phyloP scores from a whole-genome alignment of 2,797 vertebrate genomes.

The Mergus octosetaceus region DNA sequence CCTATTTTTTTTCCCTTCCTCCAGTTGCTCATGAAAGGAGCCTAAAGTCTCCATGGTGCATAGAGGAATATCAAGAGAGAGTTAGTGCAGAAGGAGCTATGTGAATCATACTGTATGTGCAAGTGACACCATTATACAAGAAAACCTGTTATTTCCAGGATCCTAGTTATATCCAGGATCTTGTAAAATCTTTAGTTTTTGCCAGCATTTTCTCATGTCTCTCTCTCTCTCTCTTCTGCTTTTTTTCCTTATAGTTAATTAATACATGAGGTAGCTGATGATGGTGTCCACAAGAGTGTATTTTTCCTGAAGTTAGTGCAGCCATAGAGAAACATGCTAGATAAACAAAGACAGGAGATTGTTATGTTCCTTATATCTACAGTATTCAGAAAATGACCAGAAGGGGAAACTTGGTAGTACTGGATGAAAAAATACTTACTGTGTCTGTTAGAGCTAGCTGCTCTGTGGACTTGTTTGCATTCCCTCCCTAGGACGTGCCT shows the following conservation, averaged over 20 bases:
- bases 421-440: background rate
- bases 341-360: background rate
- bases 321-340: background rate
- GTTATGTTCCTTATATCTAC: background rate
- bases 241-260: background rate
- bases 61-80: background rate
- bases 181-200: background rate
- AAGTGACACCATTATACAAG: background rate
- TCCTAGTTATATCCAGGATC: background rate
- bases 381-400: background rate
- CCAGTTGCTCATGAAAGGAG: background rate
- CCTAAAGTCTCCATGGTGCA: background rate
- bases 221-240: background rate
- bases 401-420: background rate
- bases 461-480: background rate
- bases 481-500: background rate
- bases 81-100: background rate
- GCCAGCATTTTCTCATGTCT: background rate
- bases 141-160: background rate
- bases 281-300: background rate
- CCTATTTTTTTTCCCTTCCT: background rate
- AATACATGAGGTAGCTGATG: background rate
- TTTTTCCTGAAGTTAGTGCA: background rate
- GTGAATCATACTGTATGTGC: background rate
- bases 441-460: background rate